These are phyloP conservation scores for Epirrhoe tristata DNA, from an alignment of 2,888 invertebrate species.

Conservation along the genomic window DNA sequence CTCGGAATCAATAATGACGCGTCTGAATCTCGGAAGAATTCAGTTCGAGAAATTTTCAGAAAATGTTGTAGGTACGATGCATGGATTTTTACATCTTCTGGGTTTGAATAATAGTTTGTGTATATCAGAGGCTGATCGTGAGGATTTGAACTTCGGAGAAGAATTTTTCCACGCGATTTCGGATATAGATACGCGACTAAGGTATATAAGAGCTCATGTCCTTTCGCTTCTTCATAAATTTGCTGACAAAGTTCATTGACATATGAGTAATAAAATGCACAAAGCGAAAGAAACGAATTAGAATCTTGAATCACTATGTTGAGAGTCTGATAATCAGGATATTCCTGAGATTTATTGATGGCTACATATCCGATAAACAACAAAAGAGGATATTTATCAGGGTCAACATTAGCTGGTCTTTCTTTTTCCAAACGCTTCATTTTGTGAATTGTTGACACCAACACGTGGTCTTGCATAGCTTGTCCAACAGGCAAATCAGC, in stretches of 20 bases:
- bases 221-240: slow-evolving; percentile 7
- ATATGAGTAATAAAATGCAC: slow-evolving; percentile 15
- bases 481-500: slow-evolving; percentile 73
- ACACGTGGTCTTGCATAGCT: slow-evolving; percentile 76
- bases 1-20: slow-evolving; percentile 15
- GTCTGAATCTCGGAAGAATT: slow-evolving; percentile 5
- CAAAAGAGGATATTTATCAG: slow-evolving; percentile 51
- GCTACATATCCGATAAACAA: slow-evolving; percentile 68
- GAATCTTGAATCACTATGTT: slow-evolving; percentile 8
- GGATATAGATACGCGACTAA: slow-evolving; percentile 1
- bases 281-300: slow-evolving; percentile 2
- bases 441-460: slow-evolving; percentile 50
- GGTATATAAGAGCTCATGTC: slow-evolving; percentile 4
- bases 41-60: slow-evolving; percentile 4
- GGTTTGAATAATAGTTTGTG: slow-evolving; percentile 9
- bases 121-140: slow-evolving; percentile 13
- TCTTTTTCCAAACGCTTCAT: slow-evolving; percentile 55
- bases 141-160: slow-evolving; percentile 16
- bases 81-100: slow-evolving; percentile 15
- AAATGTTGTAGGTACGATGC: slow-evolving; percentile 13
- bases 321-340: slow-evolving; percentile 55
- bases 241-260: slow-evolving; percentile 16
- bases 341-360: slow-evolving; percentile 82
- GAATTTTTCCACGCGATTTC: slow-evolving; percentile 18
- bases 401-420: slow-evolving; percentile 37